Base-by-base conservation (phyloP, 2,888 invertebrate genomes). In the Norana najaformis region DNA sequence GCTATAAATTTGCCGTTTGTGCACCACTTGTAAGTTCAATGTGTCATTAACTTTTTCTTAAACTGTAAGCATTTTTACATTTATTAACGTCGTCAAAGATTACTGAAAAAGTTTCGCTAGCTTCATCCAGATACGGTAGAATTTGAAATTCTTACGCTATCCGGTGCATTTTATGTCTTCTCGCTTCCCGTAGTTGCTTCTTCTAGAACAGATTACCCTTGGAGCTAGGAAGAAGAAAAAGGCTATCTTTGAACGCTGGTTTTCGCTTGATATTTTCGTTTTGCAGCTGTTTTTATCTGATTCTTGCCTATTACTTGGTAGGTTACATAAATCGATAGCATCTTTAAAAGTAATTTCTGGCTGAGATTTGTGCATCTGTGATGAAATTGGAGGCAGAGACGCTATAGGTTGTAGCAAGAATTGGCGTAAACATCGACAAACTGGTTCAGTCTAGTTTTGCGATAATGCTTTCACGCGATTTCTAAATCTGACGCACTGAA, bases 371-470 rank as follows among this genome's bases (percentile, higher is more conserved):
- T n/a, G 69, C 30, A 30, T 23, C 23, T 69, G 69, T n/a, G n/a
- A 69, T n/a, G 30, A n/a, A 69, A 69, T 69, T 69, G 69, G 69
- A n/a, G 30, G 69, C 69, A 69, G 69, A 69, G 69, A 69, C 69
- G 69, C 69, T 69, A 13, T 69, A 13, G 5, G 23, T 69, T 69
- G n/a, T n/a, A n/a, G 11, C 0, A 69, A 69, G 69, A 30, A 8
- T 30, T n/a, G 69, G n/a, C 14, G 69, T n/a, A 20, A 47, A 47
- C 47, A 69, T 23, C 69, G 1, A n/a, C 69, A n/a, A 69, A 69
- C 69, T 69, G 69, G 69, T 69, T 69, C 69, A n/a, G 69, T 69
- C 69, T 69, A 69, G 69, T 69, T 69, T 23, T n/a, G 69, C 69
- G 13, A 5, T 5, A 69, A n/a, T n/a, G 69, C 69, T n/a, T 69